phyloP scores from a whole-genome alignment of 2,888 invertebrate genomes.

The Monoplex corrugatus region DNA sequence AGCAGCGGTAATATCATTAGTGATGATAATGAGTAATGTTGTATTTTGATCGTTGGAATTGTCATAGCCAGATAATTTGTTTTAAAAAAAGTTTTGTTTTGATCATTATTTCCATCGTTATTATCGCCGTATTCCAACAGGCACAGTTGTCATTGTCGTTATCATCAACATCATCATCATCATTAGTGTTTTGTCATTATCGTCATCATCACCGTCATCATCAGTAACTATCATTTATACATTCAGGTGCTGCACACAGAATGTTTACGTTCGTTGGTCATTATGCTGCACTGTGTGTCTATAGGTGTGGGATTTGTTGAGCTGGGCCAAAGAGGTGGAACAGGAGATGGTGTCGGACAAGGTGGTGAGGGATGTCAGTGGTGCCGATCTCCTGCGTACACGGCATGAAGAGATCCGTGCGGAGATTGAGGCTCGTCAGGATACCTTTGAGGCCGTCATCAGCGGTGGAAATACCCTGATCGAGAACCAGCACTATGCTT shows the following conservation, averaged over 20 bases:
- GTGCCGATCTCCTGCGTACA: conserved; percentile 98
- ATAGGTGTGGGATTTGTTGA: conserved; percentile 90
- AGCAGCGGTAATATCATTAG: too few relatives aligned
- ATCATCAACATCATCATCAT: not conserved
- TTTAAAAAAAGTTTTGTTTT: too few relatives aligned
- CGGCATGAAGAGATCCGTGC: conserved; percentile 99
- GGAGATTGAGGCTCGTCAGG: conserved; percentile 98
- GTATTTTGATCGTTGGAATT: too few relatives aligned
- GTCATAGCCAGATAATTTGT: too few relatives aligned
- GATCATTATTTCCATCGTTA: too few relatives aligned
- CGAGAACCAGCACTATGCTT: conserved; percentile 91
- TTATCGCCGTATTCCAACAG: too few relatives aligned
- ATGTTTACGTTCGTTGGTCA: too few relatives aligned
- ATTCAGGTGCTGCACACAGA: too few relatives aligned
- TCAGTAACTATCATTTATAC: not conserved
- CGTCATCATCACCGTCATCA: not conserved
- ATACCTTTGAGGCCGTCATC: conserved; percentile 96
- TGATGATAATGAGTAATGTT: too few relatives aligned
- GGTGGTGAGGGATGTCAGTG: conserved; percentile 93
- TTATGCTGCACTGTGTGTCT: too few relatives aligned
- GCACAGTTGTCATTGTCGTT: not conserved
- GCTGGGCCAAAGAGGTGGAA: conserved; percentile 92
- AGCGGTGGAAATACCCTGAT: conserved; percentile 96
- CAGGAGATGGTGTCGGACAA: conserved; percentile 90
- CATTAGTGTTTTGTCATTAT: too few relatives aligned